phyloP scores from a whole-genome alignment of 1,140 invertebrate genomes.

The Ips nitidus region DNA sequence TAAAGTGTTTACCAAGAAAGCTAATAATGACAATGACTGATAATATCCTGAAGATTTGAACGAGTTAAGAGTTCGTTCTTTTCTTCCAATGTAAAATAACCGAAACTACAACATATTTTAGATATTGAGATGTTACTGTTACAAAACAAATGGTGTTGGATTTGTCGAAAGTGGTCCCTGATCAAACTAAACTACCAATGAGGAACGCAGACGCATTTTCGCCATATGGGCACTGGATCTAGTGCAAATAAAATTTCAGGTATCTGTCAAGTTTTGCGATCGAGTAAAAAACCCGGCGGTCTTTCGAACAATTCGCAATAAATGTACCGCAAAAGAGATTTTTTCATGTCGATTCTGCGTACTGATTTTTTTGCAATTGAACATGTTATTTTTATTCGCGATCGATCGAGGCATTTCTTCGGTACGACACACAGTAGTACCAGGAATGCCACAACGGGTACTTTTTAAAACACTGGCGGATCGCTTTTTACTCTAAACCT shows the following conservation, averaged over 20 bases:
- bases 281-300: slow-evolving; percentile 17
- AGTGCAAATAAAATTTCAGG: slow-evolving; percentile 33
- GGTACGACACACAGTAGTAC: slow-evolving; percentile 34
- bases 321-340: slow-evolving; percentile 32
- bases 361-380: slow-evolving; percentile 31
- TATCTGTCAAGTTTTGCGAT: slow-evolving; percentile 21
- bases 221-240: slow-evolving; percentile 23
- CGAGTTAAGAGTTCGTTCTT: too few species aligned
- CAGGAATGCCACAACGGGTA: slow-evolving; percentile 23
- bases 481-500: slow-evolving; percentile 19
- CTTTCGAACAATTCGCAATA: slow-evolving; percentile 33
- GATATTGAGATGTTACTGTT: too few species aligned
- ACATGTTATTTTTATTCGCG: slow-evolving; percentile 34
- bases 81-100: too few species aligned
- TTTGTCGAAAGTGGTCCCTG: too few species aligned
- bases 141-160: too few species aligned
- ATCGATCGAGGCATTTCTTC: slow-evolving; percentile 33
- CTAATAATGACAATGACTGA: too few species aligned
- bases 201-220: slow-evolving; percentile 19
- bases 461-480: slow-evolving; percentile 26
- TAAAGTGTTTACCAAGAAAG: too few species aligned
- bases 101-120: too few species aligned
- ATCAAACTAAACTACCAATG: too few species aligned
- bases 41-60: too few species aligned
- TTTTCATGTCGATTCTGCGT: slow-evolving; percentile 25